Base-by-base conservation (phyloP, 2,888 invertebrate species). In the Calephelis perditalis region DNA sequence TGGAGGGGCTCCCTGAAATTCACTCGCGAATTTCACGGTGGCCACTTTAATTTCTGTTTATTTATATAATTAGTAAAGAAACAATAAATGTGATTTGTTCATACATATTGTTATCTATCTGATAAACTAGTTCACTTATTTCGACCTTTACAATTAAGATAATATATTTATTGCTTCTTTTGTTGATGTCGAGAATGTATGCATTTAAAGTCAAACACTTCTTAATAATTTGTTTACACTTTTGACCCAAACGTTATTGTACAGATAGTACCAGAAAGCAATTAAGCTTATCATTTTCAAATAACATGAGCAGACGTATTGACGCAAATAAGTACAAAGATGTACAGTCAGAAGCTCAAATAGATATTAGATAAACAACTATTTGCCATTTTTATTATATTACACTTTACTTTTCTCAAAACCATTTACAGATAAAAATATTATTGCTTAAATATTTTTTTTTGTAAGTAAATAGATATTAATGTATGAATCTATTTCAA, bases 1-100 rank as follows among this genome's bases (percentile, higher is more conserved):
- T 44, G 69, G 71, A 81, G 83, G 81, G 82, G 84, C 85, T 72
- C 79, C 73, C 71, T 82, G 81, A 84, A 82, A 87, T 84, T 78
- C 65, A 68, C 63, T 26, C 40, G 62, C 65, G 63, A 80, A 83
- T 86, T 84, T 81, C 79, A 81, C 67, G 76, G 81, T 68, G 80
- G 72, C 73, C 67, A 70, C 71, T 73, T 70, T 68, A 52, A 62
- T 64, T 62, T 68, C 56, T 60, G 64, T 62, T 57, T 63, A 62
- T 43, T 68, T 58, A 63, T 61, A 64, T 59, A 62, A 62, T 65
- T 36, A 64, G 67, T 56, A 57, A 57, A 65, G 68, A 58, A 67
- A 65, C 67, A 68, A 68, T 68, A 64, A 66, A 62, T 58, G 60
- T 54, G 58, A 64, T 63, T 49, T 62, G 7, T 40, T 37, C 37